Percentiles rank a stretch among this genome's conserved stretches.
phyloP scores from a whole-genome alignment of 2,113 vertebrate genomes.

The Elephantulus edwardii region DNA sequence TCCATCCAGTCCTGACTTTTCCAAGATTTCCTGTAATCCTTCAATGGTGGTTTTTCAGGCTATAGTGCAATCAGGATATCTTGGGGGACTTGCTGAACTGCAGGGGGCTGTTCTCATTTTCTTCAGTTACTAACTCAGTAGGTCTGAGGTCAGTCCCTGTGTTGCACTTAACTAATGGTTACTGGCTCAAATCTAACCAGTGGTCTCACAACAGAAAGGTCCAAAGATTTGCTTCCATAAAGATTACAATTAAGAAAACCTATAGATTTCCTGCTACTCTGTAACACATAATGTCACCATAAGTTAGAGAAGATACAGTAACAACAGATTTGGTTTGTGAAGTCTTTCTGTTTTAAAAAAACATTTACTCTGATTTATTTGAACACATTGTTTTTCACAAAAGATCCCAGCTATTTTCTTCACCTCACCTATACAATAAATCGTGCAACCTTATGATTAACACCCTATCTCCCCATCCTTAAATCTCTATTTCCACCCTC shows the following conservation, averaged over 20 bases:
- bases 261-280: not conserved
- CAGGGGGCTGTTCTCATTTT: not conserved
- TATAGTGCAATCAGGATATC: accelerated
- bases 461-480: too few relatives aligned
- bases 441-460: too few relatives aligned
- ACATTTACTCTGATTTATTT: too few relatives aligned
- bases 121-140: not conserved
- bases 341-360: too few relatives aligned
- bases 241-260: not conserved
- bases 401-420: too few relatives aligned
- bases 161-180: not conserved
- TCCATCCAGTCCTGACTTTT: not conserved
- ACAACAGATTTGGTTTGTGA: not conserved
- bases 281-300: not conserved
- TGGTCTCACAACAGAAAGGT: not conserved
- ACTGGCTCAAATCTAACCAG: not conserved
- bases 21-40: not conserved
- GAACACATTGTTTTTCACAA: too few relatives aligned
- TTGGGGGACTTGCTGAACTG: not conserved
- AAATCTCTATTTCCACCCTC: too few relatives aligned
- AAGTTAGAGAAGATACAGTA: not conserved
- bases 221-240: not conserved
- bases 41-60: not conserved
- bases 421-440: too few relatives aligned
- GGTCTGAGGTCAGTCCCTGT: not conserved